phyloP scores from a whole-genome alignment of 1,140 invertebrate genomes.

The Lepidurus apus region DNA sequence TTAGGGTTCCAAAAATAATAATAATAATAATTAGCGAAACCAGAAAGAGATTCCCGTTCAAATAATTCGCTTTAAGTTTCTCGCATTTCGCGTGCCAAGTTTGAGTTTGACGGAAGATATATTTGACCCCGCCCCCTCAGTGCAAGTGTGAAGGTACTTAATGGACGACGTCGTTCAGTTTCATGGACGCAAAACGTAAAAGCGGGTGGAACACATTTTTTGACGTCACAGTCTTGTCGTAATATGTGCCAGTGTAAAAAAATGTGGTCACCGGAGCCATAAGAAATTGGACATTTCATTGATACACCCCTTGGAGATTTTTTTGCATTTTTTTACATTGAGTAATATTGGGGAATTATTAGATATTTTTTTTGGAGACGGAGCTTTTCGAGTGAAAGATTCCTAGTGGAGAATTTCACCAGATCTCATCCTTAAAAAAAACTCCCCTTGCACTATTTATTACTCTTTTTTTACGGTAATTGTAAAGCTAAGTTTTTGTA shows the following conservation, averaged over 20 bases:
- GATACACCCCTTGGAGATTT: neutral
- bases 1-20: neutral
- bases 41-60: neutral
- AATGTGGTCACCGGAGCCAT: neutral
- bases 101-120: conserved; percentile 8
- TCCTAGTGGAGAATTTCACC: conserved; percentile 1
- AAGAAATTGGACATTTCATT: neutral
- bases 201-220: neutral
- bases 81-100: conserved; percentile 12
- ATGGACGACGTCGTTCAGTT: conserved; percentile 1
- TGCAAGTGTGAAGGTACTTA: conserved; percentile 5
- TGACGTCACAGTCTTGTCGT: conserved; percentile 3
- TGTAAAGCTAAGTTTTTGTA: conserved; percentile 19
- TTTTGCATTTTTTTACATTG: neutral
- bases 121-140: neutral
- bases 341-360: no score
- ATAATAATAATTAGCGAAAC: neutral
- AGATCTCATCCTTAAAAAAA: conserved; percentile 18
- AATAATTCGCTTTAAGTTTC: neutral
- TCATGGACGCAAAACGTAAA: neutral
- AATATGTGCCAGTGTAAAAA: conserved; percentile 15
- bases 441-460: conserved; percentile 8
- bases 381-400: neutral
- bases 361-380: neutral
- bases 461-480: neutral